Conservation (phyloP, 2,888 invertebrate genomes). For the Vanessa cardui region DNA sequence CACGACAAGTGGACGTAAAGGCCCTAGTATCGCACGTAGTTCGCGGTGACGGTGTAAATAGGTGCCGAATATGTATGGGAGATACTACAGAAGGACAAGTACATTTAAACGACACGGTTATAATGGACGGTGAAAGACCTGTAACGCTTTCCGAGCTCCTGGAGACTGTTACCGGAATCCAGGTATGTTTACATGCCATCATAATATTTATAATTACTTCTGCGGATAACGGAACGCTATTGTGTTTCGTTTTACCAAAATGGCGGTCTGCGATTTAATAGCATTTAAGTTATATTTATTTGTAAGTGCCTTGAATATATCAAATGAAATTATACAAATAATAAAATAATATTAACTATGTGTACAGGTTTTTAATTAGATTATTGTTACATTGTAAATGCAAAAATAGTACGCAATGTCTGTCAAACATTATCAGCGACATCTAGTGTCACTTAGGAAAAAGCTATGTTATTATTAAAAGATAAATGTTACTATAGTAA, state of each 20-base stretch:
- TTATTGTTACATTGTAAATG: neutral
- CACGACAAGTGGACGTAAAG: slow-evolving; percentile 69
- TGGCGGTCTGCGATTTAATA: slow-evolving; percentile 50
- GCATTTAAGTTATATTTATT: neutral
- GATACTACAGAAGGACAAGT: slow-evolving; percentile 75
- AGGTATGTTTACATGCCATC: slow-evolving; percentile 50
- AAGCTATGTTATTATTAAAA: neutral
- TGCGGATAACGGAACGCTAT: slow-evolving; percentile 76
- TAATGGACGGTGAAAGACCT: slow-evolving; percentile 72
- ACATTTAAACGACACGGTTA: slow-evolving; percentile 71
- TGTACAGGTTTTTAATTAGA: neutral
- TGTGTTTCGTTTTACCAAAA: slow-evolving; percentile 53
- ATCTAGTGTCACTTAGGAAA: neutral
- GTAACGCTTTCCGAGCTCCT: slow-evolving; percentile 71
- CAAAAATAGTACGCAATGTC: neutral
- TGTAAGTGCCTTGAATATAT: neutral
- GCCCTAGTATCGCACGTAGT: slow-evolving; percentile 76
- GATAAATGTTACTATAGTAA: neutral
- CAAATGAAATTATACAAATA: neutral
- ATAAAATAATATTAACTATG: neutral
- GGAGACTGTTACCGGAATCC: slow-evolving; percentile 70
- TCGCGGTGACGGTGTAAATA: slow-evolving; percentile 70
- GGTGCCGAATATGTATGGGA: slow-evolving; percentile 77
- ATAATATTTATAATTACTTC: slow-evolving; percentile 47
- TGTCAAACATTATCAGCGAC: neutral